Base-by-base conservation (phyloP, 2,888 invertebrate genomes). In the Drosophila yooni region DNA sequence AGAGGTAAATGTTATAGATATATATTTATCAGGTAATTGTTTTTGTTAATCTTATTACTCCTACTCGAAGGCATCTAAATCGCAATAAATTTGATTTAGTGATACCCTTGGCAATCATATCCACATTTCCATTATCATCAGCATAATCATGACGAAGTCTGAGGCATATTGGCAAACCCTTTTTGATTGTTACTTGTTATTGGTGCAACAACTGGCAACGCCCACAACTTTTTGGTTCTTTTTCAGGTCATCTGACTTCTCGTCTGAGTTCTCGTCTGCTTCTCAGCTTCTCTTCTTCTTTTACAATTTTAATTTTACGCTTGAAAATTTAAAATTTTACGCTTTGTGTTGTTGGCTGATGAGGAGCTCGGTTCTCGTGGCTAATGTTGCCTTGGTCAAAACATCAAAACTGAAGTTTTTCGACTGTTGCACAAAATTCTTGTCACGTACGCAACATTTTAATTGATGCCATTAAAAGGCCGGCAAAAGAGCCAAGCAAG, bases 381-480 rank as follows among this genome's bases (percentile, higher is more conserved):
- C 63, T 70, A 51, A 66, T 79, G 40, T 43, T 43, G 63, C 61
- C 60, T 53, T 76, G 73, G 53, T 57, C 54, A 63, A 66, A 81
- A 82, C 86, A 79, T 76, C 88, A 85, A 80, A 85, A 74, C 63
- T 69, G 64, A 83, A 78, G 77, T 88, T 75, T 71, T 69, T 51
- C 54, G 53, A 64, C 60, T 79, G 73, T 64, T 63, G 74, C 64
- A 66, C 59, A 61, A 80, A 83, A 91, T 91, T 91, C 92, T 79
- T 81, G 90, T 91, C 91, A 91, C 92, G 91, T 91, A 91, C 87
- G 84, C 88, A 91, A 89, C 71, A 86, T 91, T 92, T 91, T 91
- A 92, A 91, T 92, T 92, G 91, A 83, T 76, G 88, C 91, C 79
- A 87, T 87, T 89, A 83, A 88, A 83, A 74, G 87, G 83, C 73